Evolutionary conservation across 2,888 invertebrate genomes (phyloP).

Genomic region (Tuta absoluta): DNA sequence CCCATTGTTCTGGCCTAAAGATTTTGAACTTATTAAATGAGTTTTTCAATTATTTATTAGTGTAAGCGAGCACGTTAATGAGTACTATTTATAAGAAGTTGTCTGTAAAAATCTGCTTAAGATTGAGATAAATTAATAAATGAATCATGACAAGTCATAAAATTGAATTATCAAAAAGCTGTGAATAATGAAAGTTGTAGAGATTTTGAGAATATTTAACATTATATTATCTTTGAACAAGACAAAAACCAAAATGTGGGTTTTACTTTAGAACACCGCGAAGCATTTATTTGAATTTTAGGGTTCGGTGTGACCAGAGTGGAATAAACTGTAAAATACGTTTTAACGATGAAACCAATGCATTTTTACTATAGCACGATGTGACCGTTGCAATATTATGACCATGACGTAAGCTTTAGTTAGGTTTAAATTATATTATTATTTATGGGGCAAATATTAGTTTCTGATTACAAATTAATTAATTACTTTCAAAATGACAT

Average conservation of each 20-base stretch:
- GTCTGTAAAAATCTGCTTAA: slow-evolving; percentile 10
- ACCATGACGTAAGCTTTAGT: slow-evolving; percentile 66
- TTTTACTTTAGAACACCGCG: no score
- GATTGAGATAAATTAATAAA: background rate
- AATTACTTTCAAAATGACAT: no score
- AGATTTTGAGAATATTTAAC: no score
- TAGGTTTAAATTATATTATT: slow-evolving; percentile 48
- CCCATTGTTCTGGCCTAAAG: background rate
- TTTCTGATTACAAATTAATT: slow-evolving; percentile 7
- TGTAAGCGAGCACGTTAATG: slow-evolving; percentile 1
- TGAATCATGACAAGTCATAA: no score
- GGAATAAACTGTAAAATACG: slow-evolving; percentile 17
- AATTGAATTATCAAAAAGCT: no score
- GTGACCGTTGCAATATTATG: slow-evolving; percentile 43
- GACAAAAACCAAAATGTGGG: background rate
- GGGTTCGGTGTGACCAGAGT: background rate
- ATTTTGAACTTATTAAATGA: background rate
- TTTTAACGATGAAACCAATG: slow-evolving; percentile 23
- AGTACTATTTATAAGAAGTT: background rate
- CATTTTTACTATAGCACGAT: slow-evolving; percentile 37
- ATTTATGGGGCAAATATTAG: slow-evolving; percentile 23
- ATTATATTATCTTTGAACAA: background rate
- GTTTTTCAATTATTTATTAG: slow-evolving; percentile 6
- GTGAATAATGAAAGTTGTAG: no score
- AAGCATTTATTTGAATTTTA: slow-evolving; percentile 1